These are phyloP conservation scores for Gambusia affinis DNA, from an alignment of 2,113 vertebrate species.

Conservation along the genomic window DNA sequence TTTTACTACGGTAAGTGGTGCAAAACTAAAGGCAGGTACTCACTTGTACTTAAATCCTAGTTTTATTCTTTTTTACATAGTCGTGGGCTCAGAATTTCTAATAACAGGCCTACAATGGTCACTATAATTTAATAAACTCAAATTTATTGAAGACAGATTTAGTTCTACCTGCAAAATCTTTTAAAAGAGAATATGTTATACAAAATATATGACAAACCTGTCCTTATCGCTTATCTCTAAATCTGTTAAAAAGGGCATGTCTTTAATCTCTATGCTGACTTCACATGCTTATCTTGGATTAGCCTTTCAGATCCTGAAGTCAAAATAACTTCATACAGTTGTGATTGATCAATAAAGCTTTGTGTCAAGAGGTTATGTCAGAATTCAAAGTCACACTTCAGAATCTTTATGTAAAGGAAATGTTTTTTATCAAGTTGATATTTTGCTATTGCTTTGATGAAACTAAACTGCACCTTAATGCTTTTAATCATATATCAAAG, in stretches of 20 bases:
- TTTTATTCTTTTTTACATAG: neutral
- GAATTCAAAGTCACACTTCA: neutral
- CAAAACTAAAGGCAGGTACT: neutral
- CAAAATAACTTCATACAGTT: too few species aligned
- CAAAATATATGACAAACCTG: neutral
- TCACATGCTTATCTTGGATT: too few species aligned
- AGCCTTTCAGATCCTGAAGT: too few species aligned
- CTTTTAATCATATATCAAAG: conserved; percentile 32
- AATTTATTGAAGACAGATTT: neutral
- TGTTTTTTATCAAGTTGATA: neutral
- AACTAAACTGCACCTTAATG: conserved; percentile 53
- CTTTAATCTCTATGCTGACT: too few species aligned
- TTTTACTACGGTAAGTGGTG: neutral
- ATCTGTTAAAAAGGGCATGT: neutral
- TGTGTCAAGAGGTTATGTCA: neutral
- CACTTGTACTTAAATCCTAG: too few species aligned
- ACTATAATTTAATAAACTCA: neutral
- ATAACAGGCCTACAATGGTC: neutral
- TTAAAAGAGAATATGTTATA: neutral
- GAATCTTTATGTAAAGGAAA: neutral
- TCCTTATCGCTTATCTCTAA: neutral
- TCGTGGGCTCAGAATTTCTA: neutral
- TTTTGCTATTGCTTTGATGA: conserved; percentile 5
- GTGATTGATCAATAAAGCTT: neutral
- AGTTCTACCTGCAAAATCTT: neutral